Percentiles rank a stretch among this genome's conserved stretches.
Conservation (phyloP, 2,888 invertebrate species). For the Serrognathus titanus region DNA sequence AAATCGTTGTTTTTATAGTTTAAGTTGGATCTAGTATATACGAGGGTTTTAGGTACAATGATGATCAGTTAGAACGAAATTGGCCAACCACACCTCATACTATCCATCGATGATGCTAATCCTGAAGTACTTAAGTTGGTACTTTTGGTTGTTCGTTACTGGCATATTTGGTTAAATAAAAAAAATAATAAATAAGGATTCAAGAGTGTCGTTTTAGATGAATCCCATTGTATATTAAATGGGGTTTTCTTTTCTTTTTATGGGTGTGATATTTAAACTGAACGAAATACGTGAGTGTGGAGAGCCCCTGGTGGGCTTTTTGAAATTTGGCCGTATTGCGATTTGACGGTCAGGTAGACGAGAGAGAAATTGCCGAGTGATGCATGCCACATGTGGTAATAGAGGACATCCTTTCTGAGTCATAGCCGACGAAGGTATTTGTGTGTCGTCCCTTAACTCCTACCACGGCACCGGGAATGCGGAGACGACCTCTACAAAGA, state of each 20-base stretch:
- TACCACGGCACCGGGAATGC: slow-evolving; percentile 22
- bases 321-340: slow-evolving; percentile 15
- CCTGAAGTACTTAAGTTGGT: too few relatives aligned
- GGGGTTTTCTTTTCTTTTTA: too few relatives aligned
- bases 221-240: too few relatives aligned
- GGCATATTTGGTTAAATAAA: too few relatives aligned
- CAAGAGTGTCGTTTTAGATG: too few relatives aligned
- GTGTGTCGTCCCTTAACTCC: slow-evolving; percentile 15
- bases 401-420: slow-evolving; percentile 16
- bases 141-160: too few relatives aligned
- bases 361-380: slow-evolving; percentile 13
- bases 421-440: slow-evolving; percentile 27
- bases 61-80: too few relatives aligned
- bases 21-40: slow-evolving; percentile 12
- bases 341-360: slow-evolving; percentile 12
- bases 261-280: too few relatives aligned
- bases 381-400: slow-evolving; percentile 21
- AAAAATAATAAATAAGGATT: too few relatives aligned
- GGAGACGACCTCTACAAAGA: slow-evolving; percentile 25
- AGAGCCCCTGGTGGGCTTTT: slow-evolving; percentile 19
- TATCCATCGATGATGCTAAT: too few relatives aligned
- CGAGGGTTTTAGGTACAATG: background rate
- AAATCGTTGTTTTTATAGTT: slow-evolving; percentile 19
- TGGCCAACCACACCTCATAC: too few relatives aligned
- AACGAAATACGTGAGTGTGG: background rate